Conservation (phyloP, 2,888 invertebrate species). For the Gortyna flavago region DNA sequence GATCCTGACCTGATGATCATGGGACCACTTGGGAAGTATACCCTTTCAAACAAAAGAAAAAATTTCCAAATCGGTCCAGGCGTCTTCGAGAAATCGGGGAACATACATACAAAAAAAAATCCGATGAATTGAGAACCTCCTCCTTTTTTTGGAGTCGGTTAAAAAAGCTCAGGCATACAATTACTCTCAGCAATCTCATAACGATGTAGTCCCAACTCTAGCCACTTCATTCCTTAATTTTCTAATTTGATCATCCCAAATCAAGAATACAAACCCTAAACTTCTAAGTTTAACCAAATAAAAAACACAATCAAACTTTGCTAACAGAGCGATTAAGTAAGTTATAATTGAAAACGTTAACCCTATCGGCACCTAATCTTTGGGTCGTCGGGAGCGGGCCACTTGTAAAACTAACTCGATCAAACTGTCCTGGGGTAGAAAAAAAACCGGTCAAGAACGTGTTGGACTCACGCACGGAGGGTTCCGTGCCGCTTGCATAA, state of each 20-base stretch:
- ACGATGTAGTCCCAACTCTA: conserved; percentile 28
- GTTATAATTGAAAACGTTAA: conserved; percentile 70
- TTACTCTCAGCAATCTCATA: neutral
- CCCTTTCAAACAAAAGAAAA: too few relatives aligned
- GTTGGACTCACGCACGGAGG: neutral
- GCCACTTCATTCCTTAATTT: conserved; percentile 25
- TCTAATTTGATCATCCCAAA: conserved; percentile 32
- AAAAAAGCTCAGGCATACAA: neutral
- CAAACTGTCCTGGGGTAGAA: conserved; percentile 56
- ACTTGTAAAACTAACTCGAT: conserved; percentile 68
- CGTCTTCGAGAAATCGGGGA: too few relatives aligned
- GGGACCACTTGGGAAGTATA: too few relatives aligned
- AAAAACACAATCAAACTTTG: conserved; percentile 57
- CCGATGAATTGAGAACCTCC: too few relatives aligned
- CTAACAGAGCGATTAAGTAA: conserved; percentile 62
- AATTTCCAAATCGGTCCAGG: too few relatives aligned
- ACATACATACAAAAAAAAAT: too few relatives aligned
- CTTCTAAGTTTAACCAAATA: conserved; percentile 51
- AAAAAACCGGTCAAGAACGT: conserved; percentile 19
- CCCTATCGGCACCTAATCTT: conserved; percentile 63
- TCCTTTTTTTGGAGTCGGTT: too few relatives aligned
- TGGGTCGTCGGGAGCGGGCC: conserved; percentile 44
- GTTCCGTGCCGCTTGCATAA: neutral
- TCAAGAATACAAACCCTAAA: conserved; percentile 15
- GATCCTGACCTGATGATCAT: too few relatives aligned